Base-by-base conservation (phyloP, 1,140 invertebrate genomes). In the Drosophila paulistorum region DNA sequence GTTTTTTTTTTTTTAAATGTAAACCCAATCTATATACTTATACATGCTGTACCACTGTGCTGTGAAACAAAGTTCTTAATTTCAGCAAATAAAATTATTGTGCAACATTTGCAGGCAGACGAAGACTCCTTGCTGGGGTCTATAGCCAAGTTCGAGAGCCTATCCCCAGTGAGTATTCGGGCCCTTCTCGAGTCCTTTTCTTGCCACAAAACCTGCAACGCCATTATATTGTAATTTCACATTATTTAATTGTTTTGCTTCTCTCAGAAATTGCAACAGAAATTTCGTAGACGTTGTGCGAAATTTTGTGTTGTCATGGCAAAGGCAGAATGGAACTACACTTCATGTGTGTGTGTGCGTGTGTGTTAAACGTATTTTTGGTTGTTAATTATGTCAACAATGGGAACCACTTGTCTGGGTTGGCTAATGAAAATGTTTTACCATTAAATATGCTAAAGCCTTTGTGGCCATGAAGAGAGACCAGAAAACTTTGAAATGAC, bases 31-130 rank as follows among this genome's bases (percentile, higher is more conserved):
- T 2, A 23, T 23, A 5, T 26, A 42, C 3, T 14, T 7, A 6
- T 3, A 42, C n/a, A 48, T 20, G 14, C 3, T 7, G 11, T 14
- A 20, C 54, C 78, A 83, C 79, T 73, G 83, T 86, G 65, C 42
- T 54, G 67, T 64, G 26, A 3, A 63, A 65, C 51, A 55, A 79
- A 68, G 51, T 87, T 79, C 70, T 89, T 87, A 87, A 87, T 89
- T 87, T 70, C 70, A 77, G 80, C 84, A 87, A 87, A 87, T 87
- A 87, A 87, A 87, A 87, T 89, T 77, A 87, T 87, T 87, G 77
- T 87, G 83, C 76, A 87, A 83, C 83, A 87, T 87, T 87, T 86
- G 82, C 79, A 83, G 58, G 68, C 30, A 30, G 5, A 5, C 30
- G 6, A 30, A 58, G 79, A 58, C 55, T 73, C 69, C 61, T 30